Conservation (phyloP, 2,113 vertebrate species). For the Nyctibius bracteatus region DNA sequence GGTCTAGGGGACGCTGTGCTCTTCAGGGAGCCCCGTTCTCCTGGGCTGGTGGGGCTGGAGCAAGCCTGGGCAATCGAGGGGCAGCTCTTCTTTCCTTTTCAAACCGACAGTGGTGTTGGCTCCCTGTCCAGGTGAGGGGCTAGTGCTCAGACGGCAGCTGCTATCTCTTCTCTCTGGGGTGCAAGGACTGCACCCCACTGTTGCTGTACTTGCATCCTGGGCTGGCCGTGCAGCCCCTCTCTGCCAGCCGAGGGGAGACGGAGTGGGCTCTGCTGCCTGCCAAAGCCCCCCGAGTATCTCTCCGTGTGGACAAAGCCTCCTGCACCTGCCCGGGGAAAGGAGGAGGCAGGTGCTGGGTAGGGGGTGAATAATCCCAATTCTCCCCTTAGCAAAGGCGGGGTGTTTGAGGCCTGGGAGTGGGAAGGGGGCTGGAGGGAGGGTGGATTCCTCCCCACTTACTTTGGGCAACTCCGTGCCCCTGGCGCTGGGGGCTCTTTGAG, state of each 20-base stretch:
- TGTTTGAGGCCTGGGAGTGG: not conserved
- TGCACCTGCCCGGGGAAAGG: not conserved
- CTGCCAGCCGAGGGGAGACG: not conserved
- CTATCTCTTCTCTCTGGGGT: rapidly evolving
- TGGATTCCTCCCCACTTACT: not conserved
- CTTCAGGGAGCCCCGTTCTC: not conserved
- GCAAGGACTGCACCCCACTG: not conserved
- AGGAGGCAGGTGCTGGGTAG: not conserved
- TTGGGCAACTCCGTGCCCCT: not conserved
- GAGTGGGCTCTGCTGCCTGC: not conserved
- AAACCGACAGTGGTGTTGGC: rapidly evolving
- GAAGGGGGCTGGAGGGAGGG: not conserved
- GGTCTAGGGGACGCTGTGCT: rapidly evolving
- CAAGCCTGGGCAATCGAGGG: not conserved
- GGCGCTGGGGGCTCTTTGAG: constrained; percentile 19
- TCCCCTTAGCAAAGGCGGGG: not conserved
- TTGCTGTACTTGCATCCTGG: rapidly evolving
- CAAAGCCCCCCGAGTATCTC: not conserved
- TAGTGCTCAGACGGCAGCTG: rapidly evolving
- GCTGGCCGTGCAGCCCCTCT: not conserved
- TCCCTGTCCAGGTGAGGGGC: too few species aligned
- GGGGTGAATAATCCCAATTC: not conserved
- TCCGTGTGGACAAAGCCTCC: not conserved
- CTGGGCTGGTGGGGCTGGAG: not conserved
- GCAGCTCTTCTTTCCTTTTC: not conserved